These are phyloP conservation scores for Platorchestia sp. DNA, from an alignment of 1,140 invertebrate genomes.

Conservation along the genomic window DNA sequence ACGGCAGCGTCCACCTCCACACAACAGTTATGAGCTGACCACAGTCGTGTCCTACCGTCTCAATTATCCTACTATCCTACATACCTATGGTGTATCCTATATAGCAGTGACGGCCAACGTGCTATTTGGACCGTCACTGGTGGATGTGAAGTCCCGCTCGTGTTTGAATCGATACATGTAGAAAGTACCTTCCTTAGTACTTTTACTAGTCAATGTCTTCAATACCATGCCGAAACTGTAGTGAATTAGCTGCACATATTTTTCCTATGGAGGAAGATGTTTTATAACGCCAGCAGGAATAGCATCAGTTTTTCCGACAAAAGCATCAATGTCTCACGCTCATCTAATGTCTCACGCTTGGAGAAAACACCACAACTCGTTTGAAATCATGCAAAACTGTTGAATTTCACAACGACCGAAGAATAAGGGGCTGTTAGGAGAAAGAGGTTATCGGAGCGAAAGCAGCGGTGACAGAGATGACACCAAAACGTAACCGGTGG, in stretches of 20 bases:
- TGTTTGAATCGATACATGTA: too few species aligned
- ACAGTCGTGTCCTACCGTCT: background rate
- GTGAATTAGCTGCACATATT: too few species aligned
- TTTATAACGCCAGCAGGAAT: too few species aligned
- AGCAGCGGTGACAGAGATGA: background rate
- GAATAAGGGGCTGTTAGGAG: background rate
- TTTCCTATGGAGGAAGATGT: too few species aligned
- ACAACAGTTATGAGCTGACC: background rate
- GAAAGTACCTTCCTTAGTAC: too few species aligned
- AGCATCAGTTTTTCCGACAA: too few species aligned
- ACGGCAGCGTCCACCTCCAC: background rate
- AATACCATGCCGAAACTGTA: too few species aligned
- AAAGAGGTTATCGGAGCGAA: background rate
- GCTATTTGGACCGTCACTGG: background rate
- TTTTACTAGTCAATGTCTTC: too few species aligned
- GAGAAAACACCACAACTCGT: background rate
- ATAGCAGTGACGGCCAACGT: too few species aligned
- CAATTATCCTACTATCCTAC: constrained; percentile 1
- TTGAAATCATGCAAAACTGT: background rate
- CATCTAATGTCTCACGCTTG: too few species aligned
- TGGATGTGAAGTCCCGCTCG: background rate
- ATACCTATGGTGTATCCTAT: background rate
- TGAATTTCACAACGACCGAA: background rate
- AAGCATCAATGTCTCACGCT: too few species aligned
- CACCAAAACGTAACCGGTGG: background rate